phyloP scores from a whole-genome alignment of 2,797 vertebrate species.

The Myotis planiceps region DNA sequence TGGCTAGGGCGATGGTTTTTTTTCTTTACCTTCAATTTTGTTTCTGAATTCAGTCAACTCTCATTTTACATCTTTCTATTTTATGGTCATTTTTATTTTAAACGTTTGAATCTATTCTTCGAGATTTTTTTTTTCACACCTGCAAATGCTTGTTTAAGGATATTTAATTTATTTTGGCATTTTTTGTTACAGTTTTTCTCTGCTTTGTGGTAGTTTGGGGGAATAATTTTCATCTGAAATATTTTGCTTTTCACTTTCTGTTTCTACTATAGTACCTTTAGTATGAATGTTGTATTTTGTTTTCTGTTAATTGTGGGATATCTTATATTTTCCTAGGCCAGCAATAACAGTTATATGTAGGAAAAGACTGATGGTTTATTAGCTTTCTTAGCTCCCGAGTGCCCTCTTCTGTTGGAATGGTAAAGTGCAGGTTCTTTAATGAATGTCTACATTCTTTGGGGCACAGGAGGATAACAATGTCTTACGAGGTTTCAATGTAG shows the following conservation, averaged over 20 bases:
- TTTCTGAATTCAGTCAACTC: neutral
- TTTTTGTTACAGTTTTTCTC: neutral
- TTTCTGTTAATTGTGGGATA: neutral
- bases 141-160: neutral
- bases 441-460: neutral
- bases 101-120: neutral
- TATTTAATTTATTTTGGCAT: neutral
- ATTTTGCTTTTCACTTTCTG: neutral
- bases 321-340: neutral
- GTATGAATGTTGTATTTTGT: neutral
- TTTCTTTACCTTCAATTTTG: neutral
- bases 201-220: neutral
- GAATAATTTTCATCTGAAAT: neutral
- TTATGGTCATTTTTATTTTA: constrained; percentile 5
- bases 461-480: neutral
- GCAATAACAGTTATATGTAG: neutral
- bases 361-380: neutral
- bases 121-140: neutral
- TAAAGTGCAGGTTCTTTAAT: neutral
- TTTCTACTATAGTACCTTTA: neutral
- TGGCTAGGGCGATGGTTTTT: neutral
- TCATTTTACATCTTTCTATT: neutral
- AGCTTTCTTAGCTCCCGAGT: neutral
- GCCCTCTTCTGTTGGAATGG: neutral
- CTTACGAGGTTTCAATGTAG: neutral